Base-by-base conservation (phyloP, 2,113 vertebrate genomes). In the Macrotis lagotis region DNA sequence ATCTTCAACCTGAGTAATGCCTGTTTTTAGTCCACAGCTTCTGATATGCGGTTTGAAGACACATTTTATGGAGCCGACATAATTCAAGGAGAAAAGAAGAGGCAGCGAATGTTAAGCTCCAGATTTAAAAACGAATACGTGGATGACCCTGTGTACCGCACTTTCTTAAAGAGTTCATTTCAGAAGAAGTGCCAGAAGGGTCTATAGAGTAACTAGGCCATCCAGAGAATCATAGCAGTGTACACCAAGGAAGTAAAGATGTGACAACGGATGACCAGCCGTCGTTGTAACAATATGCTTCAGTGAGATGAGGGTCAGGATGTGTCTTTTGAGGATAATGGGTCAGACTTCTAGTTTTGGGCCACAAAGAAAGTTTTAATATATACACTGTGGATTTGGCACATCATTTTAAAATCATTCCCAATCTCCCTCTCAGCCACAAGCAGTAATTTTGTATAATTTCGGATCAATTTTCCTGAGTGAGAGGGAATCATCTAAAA, bases 41-140 rank as follows among this genome's bases (percentile, higher is more conserved):
- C 99, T 93, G 99, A 99, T 94, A 99, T 99, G 99, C 99, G 99
- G 96, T 99, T 99, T 97, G 99, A 99, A 98, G 99, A 99, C 93
- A 98, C 99, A 0, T 99, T 99, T 99, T 99, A 98, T 98, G 99
- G 99, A 96, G 94, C 97, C 94, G 98, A 98, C 94, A 95, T 98
- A 91, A 99, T 99, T n/a, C 98, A 99, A 97, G 99, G 99, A 51
- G 99, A 99, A 96, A 98, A 99, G 97, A 99, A 99, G 98, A 99
- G 99, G 66, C 99, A 99, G 95, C 98, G 99, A 95, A 98, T 99
- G 25, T 97, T 99, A 96, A 99, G 99, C 97, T 99, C 99, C 12
- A 99, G 99, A 94, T 99, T 99, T 97, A 99, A 99, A 98, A 99
- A 99, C 48, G 99, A 99, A 89, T 99, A 99, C 95, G 99, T 99